Evolutionary conservation across 1,140 invertebrate genomes (phyloP), one percentile per base, ranked within the genome.

Genomic region (Trialeurodes vaporariorum): DNA sequence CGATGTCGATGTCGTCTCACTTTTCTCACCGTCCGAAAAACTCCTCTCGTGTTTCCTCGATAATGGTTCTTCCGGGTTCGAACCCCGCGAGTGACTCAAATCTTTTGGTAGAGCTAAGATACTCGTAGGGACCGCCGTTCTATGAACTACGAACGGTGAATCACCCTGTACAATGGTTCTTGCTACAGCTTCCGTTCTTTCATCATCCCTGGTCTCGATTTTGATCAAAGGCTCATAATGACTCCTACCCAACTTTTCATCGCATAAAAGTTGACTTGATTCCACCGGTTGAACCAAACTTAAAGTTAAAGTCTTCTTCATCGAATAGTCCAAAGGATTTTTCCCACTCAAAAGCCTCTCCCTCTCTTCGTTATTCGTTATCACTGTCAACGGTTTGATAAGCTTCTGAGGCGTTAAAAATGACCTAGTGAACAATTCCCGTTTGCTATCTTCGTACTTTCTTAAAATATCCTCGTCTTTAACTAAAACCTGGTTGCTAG

Each of bases 311-410:
- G n/a, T n/a, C n/a, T n/a, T n/a, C 24, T 69, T 71, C 24, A 68
- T 27, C n/a, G 70, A 71, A 25, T 68, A 71, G 59, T 71, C 70
- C 0, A 71, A 25, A 13, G 70, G 70, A 0, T 67, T 62, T 11
- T 69, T 71, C 21, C 24, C 59, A 62, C 23, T 9, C n/a, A 0
- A 25, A 1, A 27, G 62, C 13, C 25, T 66, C 24, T 63, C 21
- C 26, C 27, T 49, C 27, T 69, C 61, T 11, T 66, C 61, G n/a
- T 65, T 63, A 60, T 64, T 34, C 1, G 68, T 69, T 26, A 67
- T 67, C 0, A 69, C 65, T 17, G 68, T 69, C 25, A 69, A 25
- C 2, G 68, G 68, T 61, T 67, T 66, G 67, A 59, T 21, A 2
- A 27, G 22, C 26, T 66, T 60, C 2, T 27, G 59, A 9, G 17